Conservation (phyloP, 2,797 vertebrate genomes). For the Rhincodon typus region DNA sequence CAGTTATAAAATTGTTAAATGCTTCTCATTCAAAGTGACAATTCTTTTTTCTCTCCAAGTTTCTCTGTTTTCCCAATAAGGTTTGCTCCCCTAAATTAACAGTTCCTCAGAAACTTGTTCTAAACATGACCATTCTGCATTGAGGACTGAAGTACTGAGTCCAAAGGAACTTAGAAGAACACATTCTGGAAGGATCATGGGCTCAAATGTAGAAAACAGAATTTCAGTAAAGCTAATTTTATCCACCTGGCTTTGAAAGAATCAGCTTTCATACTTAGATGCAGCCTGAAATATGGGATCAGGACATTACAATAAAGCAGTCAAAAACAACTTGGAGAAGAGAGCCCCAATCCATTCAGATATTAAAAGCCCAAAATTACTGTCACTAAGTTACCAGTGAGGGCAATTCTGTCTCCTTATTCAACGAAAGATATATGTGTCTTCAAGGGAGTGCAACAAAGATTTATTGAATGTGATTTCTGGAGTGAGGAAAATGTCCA, state of each 20-base stretch:
- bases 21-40: not conserved
- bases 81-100: not conserved
- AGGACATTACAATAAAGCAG: not conserved
- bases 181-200: not conserved
- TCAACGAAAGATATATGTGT: no score
- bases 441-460: no score
- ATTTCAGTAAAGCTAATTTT: not conserved
- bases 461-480: no score
- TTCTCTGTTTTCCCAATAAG: not conserved
- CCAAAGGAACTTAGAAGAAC: not conserved
- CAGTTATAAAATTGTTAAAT: not conserved
- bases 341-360: not conserved
- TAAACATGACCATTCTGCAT: not conserved
- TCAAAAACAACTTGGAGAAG: no score
- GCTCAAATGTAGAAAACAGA: not conserved
- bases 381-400: not conserved
- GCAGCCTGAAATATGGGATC: not conserved
- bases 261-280: not conserved
- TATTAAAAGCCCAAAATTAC: not conserved
- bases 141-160: not conserved
- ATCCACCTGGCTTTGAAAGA: not conserved
- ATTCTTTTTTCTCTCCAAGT: not conserved
- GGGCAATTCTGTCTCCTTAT: no score
- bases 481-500: no score
- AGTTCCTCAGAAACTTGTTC: not conserved